Percentiles rank a stretch among this genome's conserved stretches.
Evolutionary conservation across 2,797 vertebrate species (phyloP).

Genomic region (Dicrostonyx torquatus): DNA sequence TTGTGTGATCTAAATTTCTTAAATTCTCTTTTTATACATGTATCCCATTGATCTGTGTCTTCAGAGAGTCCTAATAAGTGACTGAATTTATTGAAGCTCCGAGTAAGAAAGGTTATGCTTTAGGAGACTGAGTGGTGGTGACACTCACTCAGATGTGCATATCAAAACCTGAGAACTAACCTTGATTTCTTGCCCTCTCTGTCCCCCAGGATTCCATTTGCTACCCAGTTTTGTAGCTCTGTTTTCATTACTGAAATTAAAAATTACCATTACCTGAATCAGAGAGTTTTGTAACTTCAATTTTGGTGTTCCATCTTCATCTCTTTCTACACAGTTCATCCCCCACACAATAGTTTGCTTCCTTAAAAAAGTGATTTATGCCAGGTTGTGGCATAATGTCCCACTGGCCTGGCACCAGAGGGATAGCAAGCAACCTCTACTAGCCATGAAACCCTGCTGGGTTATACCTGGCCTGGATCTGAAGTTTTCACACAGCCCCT

Average conservation of each 20-base stretch:
- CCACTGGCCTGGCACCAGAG: too few relatives aligned
- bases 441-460: too few relatives aligned
- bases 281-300: background rate
- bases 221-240: background rate
- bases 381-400: too few relatives aligned
- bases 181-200: background rate
- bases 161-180: background rate
- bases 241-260: background rate
- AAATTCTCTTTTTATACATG: background rate
- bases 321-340: background rate
- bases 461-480: too few relatives aligned
- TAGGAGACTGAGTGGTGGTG: background rate
- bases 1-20: conserved; percentile 12
- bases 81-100: background rate
- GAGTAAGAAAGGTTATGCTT: background rate
- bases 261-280: background rate
- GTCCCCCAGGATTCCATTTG: background rate
- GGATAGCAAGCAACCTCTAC: too few relatives aligned
- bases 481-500: too few relatives aligned
- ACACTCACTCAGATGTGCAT: background rate
- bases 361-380: conserved; percentile 1
- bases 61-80: background rate
- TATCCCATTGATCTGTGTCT: conserved; percentile 25
- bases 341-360: background rate
- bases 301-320: background rate